A percentile compares a stretch with the other conserved stretches of the same genome.
phyloP scores from a whole-genome alignment of 2,797 vertebrate species.

The Phrynocephalus guinanensis region DNA sequence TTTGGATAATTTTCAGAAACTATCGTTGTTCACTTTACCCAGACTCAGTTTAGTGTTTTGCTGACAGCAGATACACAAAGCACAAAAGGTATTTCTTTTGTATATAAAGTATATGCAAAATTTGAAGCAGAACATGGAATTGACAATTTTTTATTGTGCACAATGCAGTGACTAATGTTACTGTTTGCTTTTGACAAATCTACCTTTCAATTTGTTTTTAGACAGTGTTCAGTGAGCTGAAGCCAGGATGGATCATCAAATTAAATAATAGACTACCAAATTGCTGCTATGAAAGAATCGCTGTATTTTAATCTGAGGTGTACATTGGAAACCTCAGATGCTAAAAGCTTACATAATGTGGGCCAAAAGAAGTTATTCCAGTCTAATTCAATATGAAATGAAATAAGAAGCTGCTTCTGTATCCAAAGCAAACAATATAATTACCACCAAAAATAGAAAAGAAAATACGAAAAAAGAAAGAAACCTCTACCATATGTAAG shows the following conservation, averaged over 20 bases:
- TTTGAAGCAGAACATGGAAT: background rate
- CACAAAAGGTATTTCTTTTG: too few relatives aligned
- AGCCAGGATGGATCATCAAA: background rate
- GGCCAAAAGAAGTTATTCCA: background rate
- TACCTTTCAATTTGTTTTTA: too few relatives aligned
- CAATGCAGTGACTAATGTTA: background rate
- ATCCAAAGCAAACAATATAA: background rate
- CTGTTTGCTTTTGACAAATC: too few relatives aligned
- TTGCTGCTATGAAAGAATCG: background rate
- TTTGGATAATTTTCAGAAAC: background rate
- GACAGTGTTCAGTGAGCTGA: background rate
- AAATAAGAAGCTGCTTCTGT: background rate
- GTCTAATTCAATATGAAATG: background rate
- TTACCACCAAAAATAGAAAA: background rate
- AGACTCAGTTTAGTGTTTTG: too few relatives aligned
- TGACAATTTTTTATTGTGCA: background rate
- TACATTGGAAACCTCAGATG: too few relatives aligned
- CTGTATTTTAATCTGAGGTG: background rate
- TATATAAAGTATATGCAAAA: background rate
- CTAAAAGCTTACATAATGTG: background rate
- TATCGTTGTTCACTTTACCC: background rate
- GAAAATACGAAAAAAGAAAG: background rate
- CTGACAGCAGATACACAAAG: too few relatives aligned
- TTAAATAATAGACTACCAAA: background rate
- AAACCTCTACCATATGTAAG: background rate